Evolutionary conservation across 2,888 invertebrate species (phyloP).

Genomic region (Metellina segmentata): DNA sequence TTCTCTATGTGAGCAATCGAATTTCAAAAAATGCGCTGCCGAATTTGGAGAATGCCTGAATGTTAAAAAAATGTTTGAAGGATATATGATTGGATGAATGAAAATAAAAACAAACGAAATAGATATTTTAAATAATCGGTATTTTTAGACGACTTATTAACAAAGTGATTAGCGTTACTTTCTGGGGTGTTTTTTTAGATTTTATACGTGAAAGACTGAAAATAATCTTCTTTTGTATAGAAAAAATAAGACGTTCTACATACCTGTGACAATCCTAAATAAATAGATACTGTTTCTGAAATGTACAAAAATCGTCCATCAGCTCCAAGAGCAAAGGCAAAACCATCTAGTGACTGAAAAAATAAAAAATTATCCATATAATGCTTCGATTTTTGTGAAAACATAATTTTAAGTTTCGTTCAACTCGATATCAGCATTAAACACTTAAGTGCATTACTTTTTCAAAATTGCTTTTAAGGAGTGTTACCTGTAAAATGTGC

Average conservation of each 20-base stretch:
- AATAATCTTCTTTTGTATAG: not conserved
- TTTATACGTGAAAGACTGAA: not conserved
- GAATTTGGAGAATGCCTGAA: too few relatives aligned
- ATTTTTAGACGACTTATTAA: too few relatives aligned
- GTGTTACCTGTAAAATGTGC: slow-evolving; percentile 94
- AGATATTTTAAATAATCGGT: too few relatives aligned
- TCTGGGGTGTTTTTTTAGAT: not conserved
- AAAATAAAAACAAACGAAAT: too few relatives aligned
- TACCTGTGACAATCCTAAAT: slow-evolving; percentile 99
- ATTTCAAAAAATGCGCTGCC: too few relatives aligned
- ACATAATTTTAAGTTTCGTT: too few relatives aligned
- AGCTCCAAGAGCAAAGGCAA: slow-evolving; percentile 96
- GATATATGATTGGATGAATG: too few relatives aligned
- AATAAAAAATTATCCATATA: not conserved
- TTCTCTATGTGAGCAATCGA: too few relatives aligned
- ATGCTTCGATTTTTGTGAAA: too few relatives aligned
- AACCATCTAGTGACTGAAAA: slow-evolving; percentile 98
- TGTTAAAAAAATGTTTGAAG: too few relatives aligned
- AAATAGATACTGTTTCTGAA: slow-evolving; percentile 99
- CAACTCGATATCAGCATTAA: too few relatives aligned
- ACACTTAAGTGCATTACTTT: not conserved
- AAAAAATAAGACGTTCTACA: slow-evolving; percentile 41
- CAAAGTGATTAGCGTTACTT: not conserved
- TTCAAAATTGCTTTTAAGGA: not conserved
- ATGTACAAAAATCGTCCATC: slow-evolving; percentile 99